Evolutionary conservation across 2,113 vertebrate species (phyloP).

Genomic region (Ornithorhynchus anatinus): DNA sequence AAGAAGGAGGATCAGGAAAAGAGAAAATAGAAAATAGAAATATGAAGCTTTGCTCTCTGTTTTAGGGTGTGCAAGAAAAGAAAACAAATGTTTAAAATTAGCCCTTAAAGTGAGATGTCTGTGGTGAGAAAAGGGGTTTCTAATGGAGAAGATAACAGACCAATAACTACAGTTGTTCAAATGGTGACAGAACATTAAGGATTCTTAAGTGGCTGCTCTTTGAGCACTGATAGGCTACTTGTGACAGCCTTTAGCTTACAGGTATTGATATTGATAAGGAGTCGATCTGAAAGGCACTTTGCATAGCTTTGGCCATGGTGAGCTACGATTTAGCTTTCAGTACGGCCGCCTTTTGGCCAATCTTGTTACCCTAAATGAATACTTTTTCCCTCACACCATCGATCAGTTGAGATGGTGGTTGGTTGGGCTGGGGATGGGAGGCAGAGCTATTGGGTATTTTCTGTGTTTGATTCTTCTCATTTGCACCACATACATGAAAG

Average conservation of each 20-base stretch:
- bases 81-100: too few species aligned
- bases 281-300: neutral
- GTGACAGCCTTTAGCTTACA: neutral
- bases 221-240: neutral
- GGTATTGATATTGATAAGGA: neutral
- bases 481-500: too few species aligned
- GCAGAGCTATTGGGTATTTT: neutral
- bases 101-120: too few species aligned
- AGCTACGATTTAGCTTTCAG: conserved; percentile 35
- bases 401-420: conserved; percentile 11
- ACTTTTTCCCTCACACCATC: neutral
- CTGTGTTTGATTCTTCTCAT: neutral
- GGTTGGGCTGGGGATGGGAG: too few species aligned
- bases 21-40: too few species aligned
- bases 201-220: neutral
- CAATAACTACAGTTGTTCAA: rapidly evolving
- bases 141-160: neutral
- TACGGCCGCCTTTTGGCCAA: conserved; percentile 7
- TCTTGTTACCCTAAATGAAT: conserved; percentile 41
- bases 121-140: too few species aligned
- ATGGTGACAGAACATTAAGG: rapidly evolving
- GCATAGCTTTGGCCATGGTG: neutral
- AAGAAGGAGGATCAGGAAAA: too few species aligned
- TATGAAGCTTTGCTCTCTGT: too few species aligned
- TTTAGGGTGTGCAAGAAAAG: too few species aligned